Conservation (phyloP, 1,140 invertebrate species). For the Tachypleus tridentatus region DNA sequence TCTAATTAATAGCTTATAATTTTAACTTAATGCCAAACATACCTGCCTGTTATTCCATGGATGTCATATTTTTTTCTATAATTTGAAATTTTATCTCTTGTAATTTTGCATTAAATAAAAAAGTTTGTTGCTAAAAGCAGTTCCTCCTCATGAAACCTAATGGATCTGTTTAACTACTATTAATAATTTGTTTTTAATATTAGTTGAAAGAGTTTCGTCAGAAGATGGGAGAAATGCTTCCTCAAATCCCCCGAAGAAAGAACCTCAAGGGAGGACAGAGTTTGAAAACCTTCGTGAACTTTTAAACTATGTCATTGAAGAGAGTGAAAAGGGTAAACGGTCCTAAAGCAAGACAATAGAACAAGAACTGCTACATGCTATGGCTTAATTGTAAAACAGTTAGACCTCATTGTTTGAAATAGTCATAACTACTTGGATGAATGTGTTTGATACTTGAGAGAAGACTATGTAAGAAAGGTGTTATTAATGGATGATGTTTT, state of each 20-base stretch:
- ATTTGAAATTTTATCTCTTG: conserved; percentile 3
- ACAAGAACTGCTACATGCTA: too few relatives aligned
- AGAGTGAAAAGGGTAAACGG: conserved; percentile 22
- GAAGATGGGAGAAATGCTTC: conserved; percentile 46
- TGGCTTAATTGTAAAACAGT: too few relatives aligned
- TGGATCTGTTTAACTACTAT: conserved; percentile 1
- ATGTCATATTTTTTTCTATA: background rate
- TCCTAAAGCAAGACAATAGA: too few relatives aligned
- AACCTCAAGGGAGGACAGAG: conserved; percentile 70
- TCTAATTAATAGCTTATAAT: too few relatives aligned
- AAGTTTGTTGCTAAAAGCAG: background rate
- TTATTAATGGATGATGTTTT: too few relatives aligned
- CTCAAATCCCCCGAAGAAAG: conserved; percentile 62
- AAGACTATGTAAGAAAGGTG: too few relatives aligned
- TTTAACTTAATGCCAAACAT: too few relatives aligned
- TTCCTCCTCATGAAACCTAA: too few relatives aligned
- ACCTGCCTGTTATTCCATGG: too few relatives aligned
- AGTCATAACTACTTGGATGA: too few relatives aligned
- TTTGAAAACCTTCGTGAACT: conserved; percentile 44
- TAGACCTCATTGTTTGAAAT: too few relatives aligned
- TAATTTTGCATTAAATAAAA: background rate
- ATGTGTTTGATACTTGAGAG: too few relatives aligned
- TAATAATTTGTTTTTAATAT: conserved; percentile 10
- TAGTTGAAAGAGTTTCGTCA: conserved; percentile 38
- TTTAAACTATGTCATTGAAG: conserved; percentile 33